A percentile compares a stretch with the other conserved stretches of the same genome.
phyloP scores from a whole-genome alignment of 2,888 invertebrate species.

The Pogonocherus hispidulus region DNA sequence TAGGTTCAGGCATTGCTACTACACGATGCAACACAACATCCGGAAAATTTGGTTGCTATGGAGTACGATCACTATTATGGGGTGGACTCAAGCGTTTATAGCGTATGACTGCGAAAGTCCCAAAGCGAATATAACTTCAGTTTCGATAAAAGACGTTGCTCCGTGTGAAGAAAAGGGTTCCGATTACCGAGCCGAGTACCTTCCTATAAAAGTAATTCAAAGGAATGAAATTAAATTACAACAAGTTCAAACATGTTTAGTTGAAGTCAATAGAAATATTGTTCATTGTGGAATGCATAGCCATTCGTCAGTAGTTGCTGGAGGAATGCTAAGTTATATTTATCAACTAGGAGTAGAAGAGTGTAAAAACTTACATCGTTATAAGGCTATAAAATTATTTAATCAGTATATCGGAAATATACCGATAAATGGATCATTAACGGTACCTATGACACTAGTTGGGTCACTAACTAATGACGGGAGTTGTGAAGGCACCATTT shows the following conservation, averaged over 20 bases:
- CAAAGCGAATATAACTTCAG: background rate
- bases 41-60: too few species aligned
- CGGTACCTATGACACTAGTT: background rate
- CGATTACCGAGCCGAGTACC: background rate
- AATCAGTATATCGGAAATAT: background rate
- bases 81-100: background rate
- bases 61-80: too few species aligned
- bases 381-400: background rate
- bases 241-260: background rate
- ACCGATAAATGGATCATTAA: background rate
- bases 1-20: too few species aligned
- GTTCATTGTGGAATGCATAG: background rate
- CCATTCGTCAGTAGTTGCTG: background rate
- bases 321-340: background rate
- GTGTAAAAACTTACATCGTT: too few species aligned
- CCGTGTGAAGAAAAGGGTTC: background rate
- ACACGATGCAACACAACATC: too few species aligned
- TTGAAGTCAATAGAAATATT: background rate
- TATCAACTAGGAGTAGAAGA: too few species aligned
- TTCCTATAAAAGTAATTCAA: background rate
- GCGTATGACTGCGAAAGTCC: constrained; percentile 1
- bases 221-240: background rate
- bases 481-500: too few species aligned
- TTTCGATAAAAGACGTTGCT: background rate
- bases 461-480: too few species aligned